Evolutionary conservation across 2,797 vertebrate genomes (phyloP), one percentile per base, ranked within the genome.

Genomic region (Platalea minor): DNA sequence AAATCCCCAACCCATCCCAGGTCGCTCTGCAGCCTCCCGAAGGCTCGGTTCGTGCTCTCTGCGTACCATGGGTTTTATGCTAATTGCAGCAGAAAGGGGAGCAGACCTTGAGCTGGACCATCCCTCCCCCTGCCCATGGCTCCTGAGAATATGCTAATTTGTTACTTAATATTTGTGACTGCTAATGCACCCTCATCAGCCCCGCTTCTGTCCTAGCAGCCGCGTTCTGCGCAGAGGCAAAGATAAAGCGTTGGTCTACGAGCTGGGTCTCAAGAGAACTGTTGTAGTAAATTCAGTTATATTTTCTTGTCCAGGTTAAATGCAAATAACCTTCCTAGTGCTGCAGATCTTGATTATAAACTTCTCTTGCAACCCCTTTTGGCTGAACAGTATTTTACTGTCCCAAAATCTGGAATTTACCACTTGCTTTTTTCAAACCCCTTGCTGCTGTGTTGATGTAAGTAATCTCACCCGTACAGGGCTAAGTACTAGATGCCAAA

Each of bases 11-110:
- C 57, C 43, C 2, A 0, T 7, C 63, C 15, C 0, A 1, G 61
- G 6, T n/a, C 1, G 1, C 21, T 33, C 56, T 0, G 1, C 35
- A 28, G 54, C 39, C n/a, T 20, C 57, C 51, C 4, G 1, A 26
- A 11, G 2, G 1, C 19, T 11, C 7, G 2, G 37, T 12, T 4
- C 23, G 68, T 28, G 60, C 48, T 54, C 54, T 13, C 43, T 6
- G 4, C 8, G 28, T 4, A 6, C 35, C 7, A 1, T 19, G 8
- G 43, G 41, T 5, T 29, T 54, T 39, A 2, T 8, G 19, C 63
- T 19, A 13, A 26, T 3, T 7, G 7, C 48, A 8, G 7, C 18
- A 6, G 37, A 29, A 11, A 3, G 2, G 1, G 48, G 48, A 72
- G 28, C 7, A 50, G 54, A 26, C 46, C 51, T 31, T 5, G 35